Percentiles rank a stretch among this genome's conserved stretches.
phyloP scores from a whole-genome alignment of 2,797 vertebrate genomes.

The Cyclopterus lumpus region DNA sequence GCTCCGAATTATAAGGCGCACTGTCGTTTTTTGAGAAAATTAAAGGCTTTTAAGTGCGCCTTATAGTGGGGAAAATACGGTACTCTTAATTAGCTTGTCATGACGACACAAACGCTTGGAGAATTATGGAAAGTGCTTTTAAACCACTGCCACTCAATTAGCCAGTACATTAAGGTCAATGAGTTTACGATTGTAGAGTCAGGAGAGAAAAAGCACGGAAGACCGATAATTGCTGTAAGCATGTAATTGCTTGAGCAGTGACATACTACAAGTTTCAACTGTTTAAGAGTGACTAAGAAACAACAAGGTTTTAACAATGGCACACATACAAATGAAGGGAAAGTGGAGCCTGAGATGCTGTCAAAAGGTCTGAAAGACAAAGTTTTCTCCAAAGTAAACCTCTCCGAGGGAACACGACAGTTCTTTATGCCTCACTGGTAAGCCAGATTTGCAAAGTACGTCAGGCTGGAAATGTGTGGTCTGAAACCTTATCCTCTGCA shows the following conservation, averaged over 20 bases:
- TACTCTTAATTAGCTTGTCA: background rate
- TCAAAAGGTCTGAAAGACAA: slow-evolving; percentile 67
- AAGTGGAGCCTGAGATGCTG: slow-evolving; percentile 61
- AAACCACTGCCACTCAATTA: background rate
- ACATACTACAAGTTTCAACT: background rate
- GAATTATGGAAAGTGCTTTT: background rate
- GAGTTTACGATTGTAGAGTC: background rate
- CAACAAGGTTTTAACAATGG: slow-evolving; percentile 12
- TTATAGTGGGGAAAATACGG: too few species aligned
- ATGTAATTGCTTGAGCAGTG: background rate
- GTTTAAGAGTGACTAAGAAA: slow-evolving; percentile 12
- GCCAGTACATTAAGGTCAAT: background rate
- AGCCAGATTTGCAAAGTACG: slow-evolving; percentile 84
- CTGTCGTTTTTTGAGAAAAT: too few species aligned
- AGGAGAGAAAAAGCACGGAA: background rate
- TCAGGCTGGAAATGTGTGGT: slow-evolving; percentile 78
- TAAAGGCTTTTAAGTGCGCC: too few species aligned
- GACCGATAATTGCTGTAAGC: background rate
- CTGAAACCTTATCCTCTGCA: slow-evolving; percentile 84
- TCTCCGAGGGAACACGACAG: slow-evolving; percentile 66
- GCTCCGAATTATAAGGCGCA: too few species aligned
- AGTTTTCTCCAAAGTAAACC: slow-evolving; percentile 76
- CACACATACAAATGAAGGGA: slow-evolving; percentile 41
- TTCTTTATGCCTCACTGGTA: slow-evolving; percentile 85
- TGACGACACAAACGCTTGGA: background rate